Evolutionary conservation across 2,888 invertebrate genomes (phyloP).

Genomic region (Poecilobothrus nobilitatus): DNA sequence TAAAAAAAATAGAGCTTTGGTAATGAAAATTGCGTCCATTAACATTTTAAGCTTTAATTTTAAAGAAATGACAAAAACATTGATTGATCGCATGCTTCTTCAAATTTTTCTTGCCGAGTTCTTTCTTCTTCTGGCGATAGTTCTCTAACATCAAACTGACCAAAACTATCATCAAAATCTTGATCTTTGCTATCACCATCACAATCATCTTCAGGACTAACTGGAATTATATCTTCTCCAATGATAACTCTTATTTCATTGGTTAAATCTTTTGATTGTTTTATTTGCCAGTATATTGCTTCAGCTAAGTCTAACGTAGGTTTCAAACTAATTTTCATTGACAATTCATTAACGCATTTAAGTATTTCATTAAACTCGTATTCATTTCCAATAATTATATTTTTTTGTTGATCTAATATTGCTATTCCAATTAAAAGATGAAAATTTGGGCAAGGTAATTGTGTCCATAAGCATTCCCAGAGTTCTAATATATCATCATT

Average conservation of each 20-base stretch:
- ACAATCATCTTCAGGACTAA: slow-evolving; percentile 19
- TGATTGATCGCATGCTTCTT: slow-evolving; percentile 42
- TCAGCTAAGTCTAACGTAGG: slow-evolving; percentile 79
- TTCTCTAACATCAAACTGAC: slow-evolving; percentile 32
- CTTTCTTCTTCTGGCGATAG: slow-evolving; percentile 35
- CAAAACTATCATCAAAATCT: slow-evolving; percentile 41
- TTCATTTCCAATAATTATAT: slow-evolving; percentile 77
- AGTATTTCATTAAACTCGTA: slow-evolving; percentile 95
- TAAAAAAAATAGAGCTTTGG: background rate
- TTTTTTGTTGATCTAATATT: slow-evolving; percentile 83
- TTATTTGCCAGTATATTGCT: slow-evolving; percentile 83
- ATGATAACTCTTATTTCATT: slow-evolving; percentile 64
- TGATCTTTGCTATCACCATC: slow-evolving; percentile 24
- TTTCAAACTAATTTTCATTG: slow-evolving; percentile 75
- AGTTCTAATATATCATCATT: slow-evolving; percentile 78
- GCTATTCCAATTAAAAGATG: slow-evolving; percentile 89
- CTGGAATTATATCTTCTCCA: slow-evolving; percentile 48
- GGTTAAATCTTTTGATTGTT: slow-evolving; percentile 59
- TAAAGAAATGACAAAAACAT: slow-evolving; percentile 35
- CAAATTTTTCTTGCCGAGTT: slow-evolving; percentile 38
- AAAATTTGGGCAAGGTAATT: slow-evolving; percentile 87
- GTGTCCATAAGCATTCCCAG: slow-evolving; percentile 97
- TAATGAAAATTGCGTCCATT: background rate
- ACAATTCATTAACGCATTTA: slow-evolving; percentile 93
- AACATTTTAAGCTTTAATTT: slow-evolving; percentile 11